Evolutionary conservation across 2,888 invertebrate species (phyloP), one percentile per base, ranked within the genome.

Genomic region (Sinodicranocentrus sp.): DNA sequence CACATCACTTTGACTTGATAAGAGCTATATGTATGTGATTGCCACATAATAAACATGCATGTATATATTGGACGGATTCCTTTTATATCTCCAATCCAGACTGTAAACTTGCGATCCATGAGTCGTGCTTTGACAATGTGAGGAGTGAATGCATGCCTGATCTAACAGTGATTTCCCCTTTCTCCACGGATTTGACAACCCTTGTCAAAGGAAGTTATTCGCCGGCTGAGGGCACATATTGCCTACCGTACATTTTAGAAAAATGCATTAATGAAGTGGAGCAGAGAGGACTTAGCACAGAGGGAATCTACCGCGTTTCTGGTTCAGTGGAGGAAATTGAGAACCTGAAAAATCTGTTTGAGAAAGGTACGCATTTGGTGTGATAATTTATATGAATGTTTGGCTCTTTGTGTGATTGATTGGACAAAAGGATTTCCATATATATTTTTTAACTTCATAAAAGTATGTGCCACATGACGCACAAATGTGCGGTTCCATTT

Each of bases 271-370:
- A 94, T 84, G 97, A 97, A 91, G 96, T 97, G n/a, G 97, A 97
- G 91, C 92, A 92, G 0, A 92, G 97, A 84, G 97, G 97, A 21
- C 92, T 98, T 91, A 93, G 94, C 65, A 94, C 94, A 0, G 98
- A 98, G 91, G 98, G 98, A 0, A 94, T 98, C 83, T 98, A 98
- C 91, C 92, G 98, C 82, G 94, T 97, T 21, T 96, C 96, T 0
- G 97, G 97, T 0, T 96, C 96, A 90, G 96, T 96, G 88, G 98
- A 98, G 90, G 97, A 97, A 90, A 96, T 98, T 89, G 97, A 97
- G 89, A 94, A 95, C 0, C 92, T 98, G 26, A 95, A 96, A 90
- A 92, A 95, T 91, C 95, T 95, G 0, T 94, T 97, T 89, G 98
- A 98, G 91, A 95, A 92, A 93, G 95, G 95, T 95, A 89, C 59